phyloP scores from a whole-genome alignment of 2,888 invertebrate genomes.

The Aethes cnicana region DNA sequence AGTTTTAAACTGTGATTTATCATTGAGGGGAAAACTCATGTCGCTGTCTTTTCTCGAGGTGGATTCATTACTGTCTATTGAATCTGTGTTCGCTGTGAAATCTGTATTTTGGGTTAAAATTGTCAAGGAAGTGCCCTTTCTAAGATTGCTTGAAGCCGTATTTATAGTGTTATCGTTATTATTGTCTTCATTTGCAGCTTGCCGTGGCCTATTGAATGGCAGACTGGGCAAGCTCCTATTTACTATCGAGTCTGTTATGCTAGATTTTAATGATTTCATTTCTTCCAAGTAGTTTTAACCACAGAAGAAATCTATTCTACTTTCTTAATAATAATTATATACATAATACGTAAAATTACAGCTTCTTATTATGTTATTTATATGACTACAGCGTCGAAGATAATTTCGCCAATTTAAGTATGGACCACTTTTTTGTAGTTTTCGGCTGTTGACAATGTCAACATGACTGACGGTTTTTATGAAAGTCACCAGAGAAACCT shows the following conservation, averaged over 20 bases:
- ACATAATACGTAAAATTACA: too few relatives aligned
- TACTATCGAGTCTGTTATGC: conserved; percentile 51
- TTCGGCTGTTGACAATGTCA: not conserved
- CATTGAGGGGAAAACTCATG: conserved; percentile 6
- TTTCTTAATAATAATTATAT: too few relatives aligned
- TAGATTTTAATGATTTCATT: conserved; percentile 35
- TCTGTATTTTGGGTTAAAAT: not conserved
- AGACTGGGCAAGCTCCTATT: conserved; percentile 49
- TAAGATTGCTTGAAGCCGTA: not conserved
- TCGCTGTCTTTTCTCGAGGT: conserved; percentile 12
- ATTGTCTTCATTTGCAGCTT: conserved; percentile 1
- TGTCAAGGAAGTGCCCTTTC: not conserved
- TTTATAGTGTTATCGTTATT: not conserved
- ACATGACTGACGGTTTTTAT: too few relatives aligned
- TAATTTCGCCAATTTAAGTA: too few relatives aligned
- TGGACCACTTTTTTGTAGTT: not conserved
- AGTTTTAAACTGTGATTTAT: not conserved
- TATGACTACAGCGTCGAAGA: too few relatives aligned
- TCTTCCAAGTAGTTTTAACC: too few relatives aligned
- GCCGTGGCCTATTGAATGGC: conserved; percentile 35
- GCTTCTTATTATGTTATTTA: too few relatives aligned
- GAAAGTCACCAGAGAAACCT: too few relatives aligned
- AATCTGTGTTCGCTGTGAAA: not conserved
- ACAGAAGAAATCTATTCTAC: too few relatives aligned
- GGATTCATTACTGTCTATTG: conserved; percentile 3